These are phyloP conservation scores for Ophioninae sp. DNA, from an alignment of 2,888 invertebrate genomes.

Conservation along the genomic window DNA sequence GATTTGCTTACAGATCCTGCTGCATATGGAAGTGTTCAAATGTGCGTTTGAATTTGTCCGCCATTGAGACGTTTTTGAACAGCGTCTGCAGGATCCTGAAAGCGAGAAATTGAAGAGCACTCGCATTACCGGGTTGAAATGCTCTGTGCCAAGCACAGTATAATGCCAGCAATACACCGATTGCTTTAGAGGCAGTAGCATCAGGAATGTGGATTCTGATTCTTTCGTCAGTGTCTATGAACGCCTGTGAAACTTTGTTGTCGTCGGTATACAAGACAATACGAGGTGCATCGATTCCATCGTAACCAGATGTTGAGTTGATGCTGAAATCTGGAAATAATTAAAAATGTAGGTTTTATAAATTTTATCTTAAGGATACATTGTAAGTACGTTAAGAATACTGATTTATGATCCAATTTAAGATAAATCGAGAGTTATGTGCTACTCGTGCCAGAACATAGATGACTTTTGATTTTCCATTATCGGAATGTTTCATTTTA, in stretches of 20 bases:
- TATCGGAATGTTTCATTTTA: too few species aligned
- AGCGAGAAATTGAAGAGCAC: background rate
- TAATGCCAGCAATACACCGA: background rate
- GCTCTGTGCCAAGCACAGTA: slow-evolving; percentile 18
- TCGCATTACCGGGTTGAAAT: slow-evolving; percentile 5
- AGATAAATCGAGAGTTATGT: too few species aligned
- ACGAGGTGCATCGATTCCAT: slow-evolving; percentile 1
- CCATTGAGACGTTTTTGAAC: background rate
- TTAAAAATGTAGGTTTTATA: background rate
- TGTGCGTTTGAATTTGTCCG: slow-evolving; percentile 14
- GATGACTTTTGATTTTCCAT: too few species aligned
- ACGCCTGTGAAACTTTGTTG: background rate
- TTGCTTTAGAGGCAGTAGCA: background rate
- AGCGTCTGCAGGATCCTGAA: background rate
- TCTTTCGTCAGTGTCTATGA: slow-evolving; percentile 11
- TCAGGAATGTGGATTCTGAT: background rate
- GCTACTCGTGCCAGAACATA: too few species aligned
- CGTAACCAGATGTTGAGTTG: slow-evolving; percentile 4
- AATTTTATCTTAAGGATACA: background rate
- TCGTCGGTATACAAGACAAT: slow-evolving; percentile 1
- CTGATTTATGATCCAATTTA: background rate
- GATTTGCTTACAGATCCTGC: background rate
- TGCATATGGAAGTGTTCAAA: background rate
- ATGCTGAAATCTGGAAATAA: slow-evolving; percentile 15
- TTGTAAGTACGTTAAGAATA: too few species aligned